Evolutionary conservation across 2,888 invertebrate species (phyloP), one percentile per base, ranked within the genome.

Genomic region (Lepidochitona cinerea): DNA sequence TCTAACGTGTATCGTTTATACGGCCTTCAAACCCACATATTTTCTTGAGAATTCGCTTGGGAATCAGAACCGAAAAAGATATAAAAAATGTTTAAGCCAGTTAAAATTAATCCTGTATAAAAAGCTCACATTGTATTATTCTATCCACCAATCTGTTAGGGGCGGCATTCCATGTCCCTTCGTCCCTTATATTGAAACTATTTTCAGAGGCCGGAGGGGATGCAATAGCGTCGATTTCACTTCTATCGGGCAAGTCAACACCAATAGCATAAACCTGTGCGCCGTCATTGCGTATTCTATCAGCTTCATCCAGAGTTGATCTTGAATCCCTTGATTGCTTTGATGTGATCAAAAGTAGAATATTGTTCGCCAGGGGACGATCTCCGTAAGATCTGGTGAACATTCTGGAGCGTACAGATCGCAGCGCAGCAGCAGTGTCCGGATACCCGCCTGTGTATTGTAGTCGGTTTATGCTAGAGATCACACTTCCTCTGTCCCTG

Each of bases 341-440:
- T 3, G n/a, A 18, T n/a, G 66, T 66, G 66, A 66, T 37, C 3
- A 66, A 37, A 14, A 66, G 37, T n/a, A 66, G 18, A n/a, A 66
- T 36, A 26, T 66, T 66, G 5, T 66, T 66, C 1, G 66, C 66
- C 37, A 66, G 66, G 3, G 66, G 66, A 36, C 83, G 69, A 69
- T 84, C 83, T 0, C 81, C 79, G 33, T 69, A 74, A 23, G 5
- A 35, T 41, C 59, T 3, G 12, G 41, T 75, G 53, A 81, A 80
- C 37, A 75, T 78, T 3, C 54, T 37, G 23, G 76, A 68, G 36
- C 77, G 69, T 26, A 77, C 36, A 0, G 74, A 70, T 5, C 75
- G 70, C 32, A 84, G 66, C 5, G 74, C 83, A 12, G 75, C 79
- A 9, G 79, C 81, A 0, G 82, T 83, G 72, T 83, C 79, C 2